Base-by-base conservation (phyloP, 1,140 invertebrate species). In the Ostrea denselamellosa region DNA sequence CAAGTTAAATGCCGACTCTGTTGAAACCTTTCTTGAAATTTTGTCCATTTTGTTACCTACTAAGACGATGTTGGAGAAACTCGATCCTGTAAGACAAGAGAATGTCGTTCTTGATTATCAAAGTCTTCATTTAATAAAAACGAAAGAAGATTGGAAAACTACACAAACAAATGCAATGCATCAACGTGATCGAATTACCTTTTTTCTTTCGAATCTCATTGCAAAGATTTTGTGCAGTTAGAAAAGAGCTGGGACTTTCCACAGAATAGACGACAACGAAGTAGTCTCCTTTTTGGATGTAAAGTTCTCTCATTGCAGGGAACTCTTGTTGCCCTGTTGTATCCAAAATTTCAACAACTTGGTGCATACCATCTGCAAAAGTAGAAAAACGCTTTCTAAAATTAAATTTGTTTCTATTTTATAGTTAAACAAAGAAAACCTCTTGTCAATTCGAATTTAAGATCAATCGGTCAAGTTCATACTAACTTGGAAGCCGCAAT, bases 271-370 rank as follows among this genome's bases (percentile, higher is more conserved):
- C 44, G 25, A 83, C 51, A 17, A 83, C 52, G 25, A 83, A 83
- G 10, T n/a, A 19, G 28, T 83, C 17, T 8, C 82, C 44, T 9
- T 34, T 51, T 10, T 54, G 44, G 5, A 83, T 83, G 28, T 83
- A 83, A 34, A 83, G 8, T 52, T 83, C 82, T 53, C 44, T n/a
- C 82, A 83, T 83, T n/a, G 82, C 82, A 22, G 82, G 82, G 53
- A 28, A 83, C 12, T 83, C 82, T n/a, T 83, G 34, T 53, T 19
- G 8, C 44, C 52, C 52, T 12, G 82, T 28, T 5, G 82, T 83
- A 83, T 83, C 82, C 82, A 83, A n/a, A 19, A 83, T 83, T 22
- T 83, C 82, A 53, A 83, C n/a, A n/a, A 53, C 1, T 83, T 83
- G 19, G 51, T 52, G 34, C 17, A 52, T 8, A 9, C 82, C 82